Conservation (phyloP, 2,113 vertebrate species). For the Argyrosomus japonicus region DNA sequence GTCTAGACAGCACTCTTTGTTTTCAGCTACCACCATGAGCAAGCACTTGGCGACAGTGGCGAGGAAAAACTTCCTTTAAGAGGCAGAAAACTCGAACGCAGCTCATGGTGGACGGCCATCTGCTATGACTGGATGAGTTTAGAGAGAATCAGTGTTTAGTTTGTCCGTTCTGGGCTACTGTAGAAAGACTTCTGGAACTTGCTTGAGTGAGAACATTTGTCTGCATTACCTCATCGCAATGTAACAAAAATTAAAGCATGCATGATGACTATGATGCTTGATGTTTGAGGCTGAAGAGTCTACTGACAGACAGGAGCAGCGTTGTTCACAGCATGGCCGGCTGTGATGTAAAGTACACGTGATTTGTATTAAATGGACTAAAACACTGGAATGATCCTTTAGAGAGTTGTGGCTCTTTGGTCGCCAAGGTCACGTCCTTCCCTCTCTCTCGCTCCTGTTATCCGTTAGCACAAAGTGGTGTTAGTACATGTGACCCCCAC, state of each 20-base stretch:
- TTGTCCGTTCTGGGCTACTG: no score
- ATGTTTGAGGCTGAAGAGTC: neutral
- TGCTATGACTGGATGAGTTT: no score
- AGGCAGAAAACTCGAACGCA: no score
- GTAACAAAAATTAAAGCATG: neutral
- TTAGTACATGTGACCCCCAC: slow-evolving; percentile 41
- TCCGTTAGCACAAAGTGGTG: slow-evolving; percentile 71
- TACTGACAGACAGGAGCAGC: neutral
- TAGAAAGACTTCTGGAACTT: neutral
- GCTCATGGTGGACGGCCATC: no score
- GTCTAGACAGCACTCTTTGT: no score
- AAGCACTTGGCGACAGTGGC: no score
- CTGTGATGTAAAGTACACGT: neutral
- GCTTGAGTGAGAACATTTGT: neutral
- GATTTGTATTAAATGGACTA: neutral
- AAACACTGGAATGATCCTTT: neutral
- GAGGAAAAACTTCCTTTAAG: no score
- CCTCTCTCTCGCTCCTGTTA: slow-evolving; percentile 18
- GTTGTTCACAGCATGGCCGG: neutral
- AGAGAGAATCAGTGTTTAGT: no score
- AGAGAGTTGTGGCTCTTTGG: neutral
- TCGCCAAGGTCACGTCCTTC: slow-evolving; percentile 56
- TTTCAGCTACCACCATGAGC: no score
- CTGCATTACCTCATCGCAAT: neutral
- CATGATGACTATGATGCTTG: neutral